Evolutionary conservation across 2,113 vertebrate genomes (phyloP), one percentile per base, ranked within the genome.

Genomic region (Smithornis capensis): DNA sequence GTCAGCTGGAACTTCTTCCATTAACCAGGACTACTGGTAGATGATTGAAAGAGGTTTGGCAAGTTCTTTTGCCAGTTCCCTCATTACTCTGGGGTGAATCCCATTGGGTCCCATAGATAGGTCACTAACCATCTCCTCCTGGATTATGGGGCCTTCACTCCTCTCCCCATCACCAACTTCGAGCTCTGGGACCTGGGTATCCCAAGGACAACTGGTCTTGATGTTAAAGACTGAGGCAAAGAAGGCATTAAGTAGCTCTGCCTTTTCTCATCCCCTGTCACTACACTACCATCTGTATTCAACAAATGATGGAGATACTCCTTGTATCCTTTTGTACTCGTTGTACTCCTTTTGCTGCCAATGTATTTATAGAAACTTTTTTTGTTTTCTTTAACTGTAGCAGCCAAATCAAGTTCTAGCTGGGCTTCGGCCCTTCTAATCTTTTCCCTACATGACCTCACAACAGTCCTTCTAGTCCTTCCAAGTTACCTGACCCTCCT

Each of bases 381-480:
- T 83, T 83, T 69, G 21, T 76, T 69, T 18, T 69, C 40, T 68
- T 29, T 35, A 68, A 68, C 38, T 55, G 6, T 27, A 47, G 21
- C 0, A 0, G 40, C 55, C 35, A 76, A 69, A 55, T 89, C n/a
- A 69, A 62, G 11, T 83, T 83, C 38, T 83, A 19, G 14, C 1
- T 76, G n/a, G 62, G 29, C 47, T 62, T 83, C 55, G 47, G 5
- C 55, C 12, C 29, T 40, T 83, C n/a, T 40, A 3, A 23, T 83
- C 50, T 83, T 83, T 11, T 76, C 29, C 27, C 17, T 47, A 4
- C 29, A 18, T 68, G 29, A 76, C 29, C 14, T 69, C n/a, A 9
- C 1, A 0, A 23, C 6, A 8, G 6, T 75, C 29, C 9, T 47
- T 68, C 7, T 15, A 35, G 9, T 35, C 25, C 24, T 68, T 14